Evolutionary conservation across 2,797 vertebrate species (phyloP), one percentile per base, ranked within the genome.

Genomic region (Pantherophis vulpinus): DNA sequence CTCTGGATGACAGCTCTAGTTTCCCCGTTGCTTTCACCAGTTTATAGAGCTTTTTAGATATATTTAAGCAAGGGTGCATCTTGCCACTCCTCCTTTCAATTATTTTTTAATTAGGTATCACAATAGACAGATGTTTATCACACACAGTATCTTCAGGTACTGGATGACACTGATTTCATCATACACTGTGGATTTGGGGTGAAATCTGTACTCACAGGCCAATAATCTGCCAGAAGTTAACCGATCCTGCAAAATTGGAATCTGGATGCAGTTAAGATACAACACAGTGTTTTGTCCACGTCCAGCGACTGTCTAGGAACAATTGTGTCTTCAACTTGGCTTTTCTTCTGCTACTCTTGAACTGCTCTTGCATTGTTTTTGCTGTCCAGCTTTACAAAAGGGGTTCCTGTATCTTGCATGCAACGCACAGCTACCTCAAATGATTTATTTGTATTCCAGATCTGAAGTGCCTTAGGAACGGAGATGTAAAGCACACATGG

Each of bases 81-180:
- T 54, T 83, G 90, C 90, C n/a, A 92, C 27, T 29, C 7, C 89
- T 4, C 51, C 60, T 88, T 91, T 94, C 20, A 92, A 90, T 60
- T n/a, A 90, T 60, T n/a, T 59, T 27, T 90, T 63, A 91, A 91
- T 86, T 92, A 94, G 13, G 1, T 86, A 83, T 54, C 47, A 9
- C 92, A 92, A 93, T 87, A 95, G 94, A 89, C 51, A 93, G 91
- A 88, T n/a, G 60, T 54, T 95, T 88, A 61, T 93, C 27, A 0
- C 1, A 0, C 66, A 55, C 94, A 74, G n/a, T 74, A 74, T 74
- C 93, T 92, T 91, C 55, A 61, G 89, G 87, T 92, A 58, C 56
- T 51, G 29, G 79, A 66, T 74, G 92, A 54, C n/a, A 8, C 61
- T 16, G 25, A 10, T 12, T 92, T 61, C 29, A 55, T 63, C 87